Percentiles rank a stretch among this genome's conserved stretches.
Evolutionary conservation across 2,113 vertebrate genomes (phyloP).

Genomic region (Crotalus viridis): DNA sequence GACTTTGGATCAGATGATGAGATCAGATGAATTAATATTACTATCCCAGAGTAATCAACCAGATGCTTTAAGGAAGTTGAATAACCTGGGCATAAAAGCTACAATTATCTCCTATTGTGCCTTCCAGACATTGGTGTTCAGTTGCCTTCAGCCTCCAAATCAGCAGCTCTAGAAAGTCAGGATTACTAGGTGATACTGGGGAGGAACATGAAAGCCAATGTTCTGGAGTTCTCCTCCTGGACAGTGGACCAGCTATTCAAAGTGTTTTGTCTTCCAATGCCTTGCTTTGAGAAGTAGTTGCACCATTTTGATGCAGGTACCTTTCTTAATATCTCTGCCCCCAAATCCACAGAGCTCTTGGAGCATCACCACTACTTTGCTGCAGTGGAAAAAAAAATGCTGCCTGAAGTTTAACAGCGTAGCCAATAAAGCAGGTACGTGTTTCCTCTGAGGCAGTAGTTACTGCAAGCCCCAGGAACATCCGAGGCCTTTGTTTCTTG

Average conservation of each 20-base stretch:
- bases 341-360: not conserved
- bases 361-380: not conserved
- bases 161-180: not conserved
- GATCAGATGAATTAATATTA: not conserved
- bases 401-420: not conserved
- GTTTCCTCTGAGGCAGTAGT: not conserved
- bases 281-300: not conserved
- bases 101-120: not conserved
- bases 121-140: not conserved
- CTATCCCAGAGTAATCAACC: not conserved
- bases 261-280: not conserved
- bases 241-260: not conserved
- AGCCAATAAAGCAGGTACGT: not conserved
- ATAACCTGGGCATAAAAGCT: not conserved
- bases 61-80: not conserved
- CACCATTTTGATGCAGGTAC: not conserved
- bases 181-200: not conserved
- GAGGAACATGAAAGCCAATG: not conserved
- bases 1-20: not conserved
- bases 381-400: not conserved
- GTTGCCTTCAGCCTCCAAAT: not conserved
- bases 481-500: not conserved
- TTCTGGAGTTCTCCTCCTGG: not conserved
- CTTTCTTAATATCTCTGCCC: not conserved
- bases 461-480: not conserved